phyloP scores from a whole-genome alignment of 2,113 vertebrate species.

The Hoplias malabaricus region DNA sequence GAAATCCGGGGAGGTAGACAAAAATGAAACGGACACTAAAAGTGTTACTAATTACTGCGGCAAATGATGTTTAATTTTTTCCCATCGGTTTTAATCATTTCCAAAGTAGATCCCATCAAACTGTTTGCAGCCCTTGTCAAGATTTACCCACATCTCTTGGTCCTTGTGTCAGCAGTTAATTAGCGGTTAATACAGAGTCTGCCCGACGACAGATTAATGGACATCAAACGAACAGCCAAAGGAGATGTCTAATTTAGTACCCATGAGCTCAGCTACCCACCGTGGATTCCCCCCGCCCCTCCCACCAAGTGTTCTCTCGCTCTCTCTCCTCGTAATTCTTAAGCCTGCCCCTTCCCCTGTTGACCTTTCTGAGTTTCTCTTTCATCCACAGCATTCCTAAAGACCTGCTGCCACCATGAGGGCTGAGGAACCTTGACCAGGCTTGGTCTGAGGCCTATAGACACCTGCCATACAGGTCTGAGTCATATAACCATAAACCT shows the following conservation, averaged over 20 bases:
- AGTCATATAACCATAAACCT: neutral
- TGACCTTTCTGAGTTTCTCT: slow-evolving; percentile 41
- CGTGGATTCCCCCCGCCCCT: neutral
- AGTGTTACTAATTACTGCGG: slow-evolving; percentile 46
- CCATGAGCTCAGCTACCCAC: slow-evolving; percentile 54
- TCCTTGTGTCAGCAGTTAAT: slow-evolving; percentile 70
- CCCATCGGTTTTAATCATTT: slow-evolving; percentile 59
- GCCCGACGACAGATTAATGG: slow-evolving; percentile 64
- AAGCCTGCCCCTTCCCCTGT: slow-evolving; percentile 31
- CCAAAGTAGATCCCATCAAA: slow-evolving; percentile 55
- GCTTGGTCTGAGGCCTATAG: neutral
- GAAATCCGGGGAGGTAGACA: slow-evolving; percentile 34
- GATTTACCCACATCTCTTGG: slow-evolving; percentile 59
- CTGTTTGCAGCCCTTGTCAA: slow-evolving; percentile 59
- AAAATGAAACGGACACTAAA: slow-evolving; percentile 24
- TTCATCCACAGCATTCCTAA: slow-evolving; percentile 51
- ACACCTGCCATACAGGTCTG: neutral
- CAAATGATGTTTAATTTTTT: slow-evolving; percentile 45
- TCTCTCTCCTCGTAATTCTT: slow-evolving; percentile 22
- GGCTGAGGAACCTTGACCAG: slow-evolving; percentile 34
- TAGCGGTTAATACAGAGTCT: slow-evolving; percentile 66
- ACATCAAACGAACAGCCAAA: slow-evolving; percentile 65
- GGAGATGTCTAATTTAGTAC: slow-evolving; percentile 63
- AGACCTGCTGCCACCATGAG: slow-evolving; percentile 63
- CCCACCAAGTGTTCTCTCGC: slow-evolving; percentile 1